Base-by-base conservation (phyloP, 2,797 vertebrate species). In the Orientallactaga sibirica region DNA sequence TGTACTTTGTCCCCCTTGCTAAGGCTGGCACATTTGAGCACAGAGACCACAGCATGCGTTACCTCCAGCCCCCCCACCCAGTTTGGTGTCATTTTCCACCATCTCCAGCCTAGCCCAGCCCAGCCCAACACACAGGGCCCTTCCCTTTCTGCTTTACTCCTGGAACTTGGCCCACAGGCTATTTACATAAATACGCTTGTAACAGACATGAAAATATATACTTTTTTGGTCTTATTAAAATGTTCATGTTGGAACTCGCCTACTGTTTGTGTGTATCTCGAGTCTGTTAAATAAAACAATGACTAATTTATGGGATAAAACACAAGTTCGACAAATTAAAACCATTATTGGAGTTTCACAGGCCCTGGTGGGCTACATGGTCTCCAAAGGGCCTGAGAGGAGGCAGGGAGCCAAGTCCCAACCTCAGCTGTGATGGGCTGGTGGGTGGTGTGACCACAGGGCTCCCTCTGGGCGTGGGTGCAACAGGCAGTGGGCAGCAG, bases 161-260 rank as follows among this genome's bases (percentile, higher is more conserved):
- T 95, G 97, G 96, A 95, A 68, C 66, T 1, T 62, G 37, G 97
- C 95, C 94, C 96, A 29, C 1, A 84, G 88, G 96, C 64, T 96
- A 94, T 96, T 97, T 96, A 96, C 97, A 97, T 86, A 92, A 75
- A 94, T 55, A 1, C 64, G 85, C 95, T 97, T 96, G 94, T 43
- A n/a, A 95, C 91, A 97, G 96, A 97, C 92, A 4, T 0, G 24
- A 95, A 96, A 95, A 97, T 95, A 95, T 37, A 95, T 83, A 94
- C 95, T 96, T 97, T 96, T 95, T 97, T 79, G 77, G 94, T 95
- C 97, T 97, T 96, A 97, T 97, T 97, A 97, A 97, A 96, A 96
- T 94, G 98, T 98, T 98, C 98, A 97, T 97, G 97, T 98, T 96
- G 97, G 97, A 98, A 98, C 98, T 98, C 96, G 97, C 97, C 98